Conservation (phyloP, 2,797 vertebrate genomes). For the Limosa lapponica region DNA sequence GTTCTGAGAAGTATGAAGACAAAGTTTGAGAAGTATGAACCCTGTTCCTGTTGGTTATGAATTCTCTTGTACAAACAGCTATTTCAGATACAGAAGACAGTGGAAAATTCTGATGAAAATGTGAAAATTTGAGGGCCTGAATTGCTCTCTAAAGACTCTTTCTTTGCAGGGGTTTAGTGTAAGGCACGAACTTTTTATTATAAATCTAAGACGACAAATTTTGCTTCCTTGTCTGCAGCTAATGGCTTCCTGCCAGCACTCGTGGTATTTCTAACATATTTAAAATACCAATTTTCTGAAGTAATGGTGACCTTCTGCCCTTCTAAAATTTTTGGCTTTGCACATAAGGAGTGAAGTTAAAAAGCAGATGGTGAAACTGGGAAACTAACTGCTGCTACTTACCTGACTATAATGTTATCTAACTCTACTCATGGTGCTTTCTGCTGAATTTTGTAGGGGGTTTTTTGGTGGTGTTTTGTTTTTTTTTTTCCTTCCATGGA, state of each 20-base stretch:
- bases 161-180: neutral
- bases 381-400: neutral
- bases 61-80: neutral
- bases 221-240: conserved; percentile 18
- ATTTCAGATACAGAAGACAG: neutral
- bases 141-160: neutral
- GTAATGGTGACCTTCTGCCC: neutral
- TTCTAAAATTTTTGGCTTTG: conserved; percentile 3
- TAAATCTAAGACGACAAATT: conserved; percentile 7
- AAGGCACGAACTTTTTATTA: neutral
- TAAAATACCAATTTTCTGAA: conserved; percentile 54
- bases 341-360: neutral
- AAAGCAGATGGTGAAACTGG: conserved; percentile 24
- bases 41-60: neutral
- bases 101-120: neutral
- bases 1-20: neutral
- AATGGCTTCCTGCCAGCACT: conserved; percentile 33
- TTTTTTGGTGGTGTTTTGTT: neutral
- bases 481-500: neutral
- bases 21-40: neutral
- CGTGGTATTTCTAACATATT: conserved; percentile 33
- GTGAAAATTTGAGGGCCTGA: neutral
- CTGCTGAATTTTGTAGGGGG: neutral
- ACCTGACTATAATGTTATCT: neutral
- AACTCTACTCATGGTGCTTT: neutral